Percentiles rank a stretch among this genome's conserved stretches.
These are phyloP conservation scores for Hemitrygon akajei DNA, from an alignment of 2,797 vertebrate species.

Conservation along the genomic window DNA sequence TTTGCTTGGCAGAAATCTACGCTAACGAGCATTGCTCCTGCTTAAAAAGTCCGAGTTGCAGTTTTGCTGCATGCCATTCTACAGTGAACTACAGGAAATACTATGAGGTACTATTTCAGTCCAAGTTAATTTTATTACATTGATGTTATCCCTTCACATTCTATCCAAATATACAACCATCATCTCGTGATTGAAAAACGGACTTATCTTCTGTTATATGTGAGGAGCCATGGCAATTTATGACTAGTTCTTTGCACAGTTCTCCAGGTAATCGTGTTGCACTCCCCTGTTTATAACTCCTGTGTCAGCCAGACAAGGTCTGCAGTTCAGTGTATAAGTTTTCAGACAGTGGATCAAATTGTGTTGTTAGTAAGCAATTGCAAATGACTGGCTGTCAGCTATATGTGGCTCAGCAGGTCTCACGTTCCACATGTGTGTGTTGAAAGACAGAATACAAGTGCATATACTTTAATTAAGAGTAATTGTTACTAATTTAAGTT, in stretches of 20 bases:
- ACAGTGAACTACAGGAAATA: constrained; percentile 51
- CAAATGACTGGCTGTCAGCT: no score
- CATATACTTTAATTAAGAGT: no score
- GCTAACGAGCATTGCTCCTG: constrained; percentile 50
- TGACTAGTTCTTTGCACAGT: neutral
- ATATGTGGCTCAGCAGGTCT: no score
- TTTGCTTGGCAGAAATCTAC: constrained; percentile 54
- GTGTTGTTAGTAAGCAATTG: no score
- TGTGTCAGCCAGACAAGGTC: no score
- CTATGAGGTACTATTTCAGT: constrained; percentile 44
- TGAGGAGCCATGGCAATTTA: no score
- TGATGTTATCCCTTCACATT: neutral
- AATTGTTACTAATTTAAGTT: no score
- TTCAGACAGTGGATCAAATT: no score
- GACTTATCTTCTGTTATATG: neutral
- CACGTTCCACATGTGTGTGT: no score
- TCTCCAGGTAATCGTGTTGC: neutral
- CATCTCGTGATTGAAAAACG: neutral
- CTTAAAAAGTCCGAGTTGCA: constrained; percentile 50
- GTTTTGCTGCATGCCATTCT: constrained; percentile 62
- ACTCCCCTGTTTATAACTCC: neutral
- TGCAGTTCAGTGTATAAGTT: neutral
- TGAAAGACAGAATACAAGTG: no score
- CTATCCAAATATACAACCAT: neutral
- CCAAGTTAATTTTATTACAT: neutral